Evolutionary conservation across 2,888 invertebrate genomes (phyloP).

Genomic region (Aphidoletes aphidimyza): DNA sequence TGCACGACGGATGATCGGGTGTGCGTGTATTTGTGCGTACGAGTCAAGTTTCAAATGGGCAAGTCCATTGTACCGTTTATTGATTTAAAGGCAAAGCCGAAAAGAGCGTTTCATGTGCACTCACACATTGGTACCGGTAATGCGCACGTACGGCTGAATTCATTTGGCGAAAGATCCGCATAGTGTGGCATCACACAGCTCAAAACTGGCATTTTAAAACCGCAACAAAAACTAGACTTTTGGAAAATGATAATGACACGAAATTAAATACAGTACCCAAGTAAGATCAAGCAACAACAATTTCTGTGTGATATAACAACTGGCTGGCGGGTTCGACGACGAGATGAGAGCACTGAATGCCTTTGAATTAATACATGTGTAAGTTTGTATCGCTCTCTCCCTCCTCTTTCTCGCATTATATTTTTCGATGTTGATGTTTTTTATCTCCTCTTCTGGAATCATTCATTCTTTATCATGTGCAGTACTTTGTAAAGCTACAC

Average conservation of each 20-base stretch:
- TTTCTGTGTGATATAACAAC: slow-evolving; percentile 10
- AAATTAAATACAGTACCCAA: slow-evolving; percentile 47
- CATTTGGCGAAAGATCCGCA: neutral
- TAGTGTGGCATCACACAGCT: neutral
- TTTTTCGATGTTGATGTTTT: neutral
- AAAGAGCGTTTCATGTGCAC: slow-evolving; percentile 29
- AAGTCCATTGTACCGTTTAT: slow-evolving; percentile 51
- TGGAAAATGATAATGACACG: slow-evolving; percentile 46
- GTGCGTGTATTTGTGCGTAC: slow-evolving; percentile 34
- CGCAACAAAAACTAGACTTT: slow-evolving; percentile 46
- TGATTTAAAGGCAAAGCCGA: slow-evolving; percentile 46
- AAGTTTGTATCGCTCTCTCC: too few species aligned
- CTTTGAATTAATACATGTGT: slow-evolving; percentile 29
- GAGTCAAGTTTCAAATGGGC: slow-evolving; percentile 43
- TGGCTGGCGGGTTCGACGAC: slow-evolving; percentile 10
- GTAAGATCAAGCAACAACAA: slow-evolving; percentile 16
- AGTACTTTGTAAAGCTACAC: neutral
- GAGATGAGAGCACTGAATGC: neutral
- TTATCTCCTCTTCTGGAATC: neutral
- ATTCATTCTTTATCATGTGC: neutral
- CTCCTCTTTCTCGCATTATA: too few species aligned
- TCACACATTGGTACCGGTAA: neutral
- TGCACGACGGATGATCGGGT: too few species aligned
- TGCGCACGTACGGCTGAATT: too few species aligned
- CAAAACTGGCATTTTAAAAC: slow-evolving; percentile 20